phyloP scores from a whole-genome alignment of 2,797 vertebrate genomes.

The Sebastes trivittatus region DNA sequence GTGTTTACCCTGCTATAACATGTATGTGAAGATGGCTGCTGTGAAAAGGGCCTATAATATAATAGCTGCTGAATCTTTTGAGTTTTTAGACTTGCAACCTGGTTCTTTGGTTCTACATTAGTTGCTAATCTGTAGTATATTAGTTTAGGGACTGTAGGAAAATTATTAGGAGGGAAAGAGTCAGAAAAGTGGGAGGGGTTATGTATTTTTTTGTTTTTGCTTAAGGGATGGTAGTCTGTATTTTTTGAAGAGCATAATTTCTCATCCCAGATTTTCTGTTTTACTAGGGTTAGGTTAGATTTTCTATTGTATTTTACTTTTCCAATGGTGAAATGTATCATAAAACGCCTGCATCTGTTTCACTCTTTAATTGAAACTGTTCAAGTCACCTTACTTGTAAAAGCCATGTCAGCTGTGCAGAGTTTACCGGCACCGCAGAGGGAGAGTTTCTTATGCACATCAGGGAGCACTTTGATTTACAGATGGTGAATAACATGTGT shows the following conservation, averaged over 20 bases:
- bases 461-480: background rate
- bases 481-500: background rate
- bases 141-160: background rate
- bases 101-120: background rate
- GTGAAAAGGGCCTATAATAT: too few species aligned
- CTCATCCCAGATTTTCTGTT: background rate
- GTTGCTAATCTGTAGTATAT: background rate
- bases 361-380: background rate
- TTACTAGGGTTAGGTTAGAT: background rate
- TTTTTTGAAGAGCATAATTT: background rate
- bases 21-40: too few species aligned
- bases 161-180: background rate
- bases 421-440: accelerated
- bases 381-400: background rate
- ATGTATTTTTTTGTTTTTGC: background rate
- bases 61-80: background rate
- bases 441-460: background rate
- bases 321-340: background rate
- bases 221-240: background rate
- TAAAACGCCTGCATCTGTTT: too few species aligned
- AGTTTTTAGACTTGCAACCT: background rate
- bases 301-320: background rate
- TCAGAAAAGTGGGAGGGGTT: background rate
- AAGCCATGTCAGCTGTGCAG: background rate
- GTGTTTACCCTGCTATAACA: too few species aligned